phyloP scores from a whole-genome alignment of 2,113 vertebrate species.

The Xenopus tropicalis region UCB_Xtro_10.0 CM004451.2:27754501-27755000 shows the following conservation, averaged over 20 bases:
- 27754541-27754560: too few relatives aligned
- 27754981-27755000: conserved; percentile 12
- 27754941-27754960: conserved; percentile 43
- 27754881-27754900: conserved; percentile 35
- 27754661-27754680: too few relatives aligned
- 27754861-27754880: conserved; percentile 20
- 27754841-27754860: conserved; percentile 20
- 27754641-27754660: too few relatives aligned
- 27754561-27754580: too few relatives aligned
- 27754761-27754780: background rate
- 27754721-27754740: background rate
- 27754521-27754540: too few relatives aligned
- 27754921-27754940: conserved; percentile 20
- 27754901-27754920: conserved; percentile 33
- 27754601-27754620: too few relatives aligned
- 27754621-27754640: too few relatives aligned
- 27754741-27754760: background rate
- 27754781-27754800: conserved; percentile 5
- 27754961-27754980: conserved; percentile 44
- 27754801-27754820: background rate
- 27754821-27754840: conserved; percentile 20
- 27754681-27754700: background rate
- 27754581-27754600: too few relatives aligned
- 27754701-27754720: background rate
- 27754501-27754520: too few relatives aligned